Conservation (phyloP, 2,113 vertebrate genomes). For the Triplophysa rosa region DNA sequence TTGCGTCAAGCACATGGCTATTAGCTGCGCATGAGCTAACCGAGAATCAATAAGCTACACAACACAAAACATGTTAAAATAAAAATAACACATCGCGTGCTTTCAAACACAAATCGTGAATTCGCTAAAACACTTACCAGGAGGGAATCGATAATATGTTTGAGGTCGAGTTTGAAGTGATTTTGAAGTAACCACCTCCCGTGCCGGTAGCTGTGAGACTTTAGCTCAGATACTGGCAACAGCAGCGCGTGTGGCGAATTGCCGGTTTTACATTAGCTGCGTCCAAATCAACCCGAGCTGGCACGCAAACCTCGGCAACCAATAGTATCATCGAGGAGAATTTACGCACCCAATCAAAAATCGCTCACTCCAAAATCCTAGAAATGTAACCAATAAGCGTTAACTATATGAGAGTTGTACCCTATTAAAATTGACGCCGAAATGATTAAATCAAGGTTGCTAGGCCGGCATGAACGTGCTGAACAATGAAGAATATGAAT, state of each 20-base stretch:
- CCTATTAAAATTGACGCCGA: slow-evolving; percentile 8
- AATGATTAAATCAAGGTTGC: slow-evolving; percentile 32
- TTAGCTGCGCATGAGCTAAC: slow-evolving; percentile 33
- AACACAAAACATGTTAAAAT: not conserved
- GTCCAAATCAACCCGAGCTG: not conserved
- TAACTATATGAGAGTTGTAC: not conserved
- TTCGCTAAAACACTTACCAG: slow-evolving; percentile 60
- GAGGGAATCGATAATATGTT: slow-evolving; percentile 54
- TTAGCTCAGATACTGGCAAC: slow-evolving; percentile 58
- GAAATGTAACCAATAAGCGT: not conserved
- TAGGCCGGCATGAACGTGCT: slow-evolving; percentile 2
- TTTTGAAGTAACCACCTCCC: slow-evolving; percentile 56
- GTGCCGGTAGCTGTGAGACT: slow-evolving; percentile 48
- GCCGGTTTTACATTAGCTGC: slow-evolving; percentile 63
- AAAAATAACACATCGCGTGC: not conserved
- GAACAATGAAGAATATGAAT: not conserved
- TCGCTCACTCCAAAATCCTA: not conserved
- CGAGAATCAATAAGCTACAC: not conserved
- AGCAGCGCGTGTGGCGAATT: slow-evolving; percentile 64
- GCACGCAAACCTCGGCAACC: not conserved
- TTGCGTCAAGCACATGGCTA: slow-evolving; percentile 19
- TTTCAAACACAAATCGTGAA: not conserved
- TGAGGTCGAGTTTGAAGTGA: slow-evolving; percentile 46
- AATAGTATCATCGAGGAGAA: not conserved
- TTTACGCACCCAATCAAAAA: slow-evolving; percentile 40